phyloP scores from a whole-genome alignment of 2,113 vertebrate genomes.

The Malurus cyaneus region DNA sequence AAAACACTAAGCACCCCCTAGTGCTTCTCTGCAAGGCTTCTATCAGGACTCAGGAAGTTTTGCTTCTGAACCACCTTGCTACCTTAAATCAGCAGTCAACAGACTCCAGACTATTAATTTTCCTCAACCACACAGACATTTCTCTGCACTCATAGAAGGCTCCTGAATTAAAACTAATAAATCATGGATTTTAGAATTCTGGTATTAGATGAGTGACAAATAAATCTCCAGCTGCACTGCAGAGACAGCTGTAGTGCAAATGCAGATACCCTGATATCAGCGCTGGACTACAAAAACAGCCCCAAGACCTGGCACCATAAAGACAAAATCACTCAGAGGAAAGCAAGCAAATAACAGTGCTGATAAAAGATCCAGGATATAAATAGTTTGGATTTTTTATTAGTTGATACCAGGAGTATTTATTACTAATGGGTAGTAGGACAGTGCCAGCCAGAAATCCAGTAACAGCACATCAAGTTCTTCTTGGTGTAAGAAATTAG shows the following conservation, averaged over 20 bases:
- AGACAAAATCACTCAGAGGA: not conserved
- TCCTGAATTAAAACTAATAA: not conserved
- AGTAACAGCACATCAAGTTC: not conserved
- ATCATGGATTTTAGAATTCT: not conserved
- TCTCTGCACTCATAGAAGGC: not conserved
- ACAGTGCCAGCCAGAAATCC: not conserved
- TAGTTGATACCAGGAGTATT: not conserved
- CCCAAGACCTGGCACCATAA: not conserved
- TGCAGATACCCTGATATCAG: not conserved
- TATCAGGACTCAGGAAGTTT: not conserved
- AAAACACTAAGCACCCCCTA: not conserved
- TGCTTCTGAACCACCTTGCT: not conserved
- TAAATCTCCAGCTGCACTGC: not conserved
- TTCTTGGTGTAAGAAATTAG: not conserved
- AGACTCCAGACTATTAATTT: not conserved
- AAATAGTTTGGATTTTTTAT: not conserved
- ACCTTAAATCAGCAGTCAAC: not conserved
- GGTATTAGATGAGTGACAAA: not conserved
- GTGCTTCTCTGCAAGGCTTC: not conserved
- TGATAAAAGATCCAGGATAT: not conserved
- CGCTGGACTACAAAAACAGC: not conserved
- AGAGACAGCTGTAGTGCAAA: not conserved
- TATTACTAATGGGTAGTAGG: not conserved
- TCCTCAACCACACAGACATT: not conserved
- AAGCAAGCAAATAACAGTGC: not conserved